Evolutionary conservation across 2,797 vertebrate genomes (phyloP).

Genomic region (Paramormyrops hopkinsi): DNA sequence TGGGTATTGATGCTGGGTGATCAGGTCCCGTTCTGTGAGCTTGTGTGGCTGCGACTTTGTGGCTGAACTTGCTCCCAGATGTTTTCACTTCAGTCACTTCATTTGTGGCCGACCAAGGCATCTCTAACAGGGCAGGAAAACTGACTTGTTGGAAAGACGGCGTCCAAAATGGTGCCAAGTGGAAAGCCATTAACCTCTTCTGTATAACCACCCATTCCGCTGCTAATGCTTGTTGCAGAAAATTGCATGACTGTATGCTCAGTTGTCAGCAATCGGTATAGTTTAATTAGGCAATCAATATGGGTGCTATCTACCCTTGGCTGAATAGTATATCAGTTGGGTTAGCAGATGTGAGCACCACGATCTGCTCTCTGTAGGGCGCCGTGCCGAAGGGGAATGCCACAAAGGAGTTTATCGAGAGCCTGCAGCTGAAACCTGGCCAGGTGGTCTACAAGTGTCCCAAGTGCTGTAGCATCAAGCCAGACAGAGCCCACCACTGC

Average conservation of each 20-base stretch:
- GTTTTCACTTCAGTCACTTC: background rate
- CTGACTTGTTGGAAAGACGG: background rate
- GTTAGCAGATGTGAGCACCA: background rate
- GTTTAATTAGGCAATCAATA: background rate
- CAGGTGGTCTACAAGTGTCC: slow-evolving; percentile 99
- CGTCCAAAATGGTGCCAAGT: background rate
- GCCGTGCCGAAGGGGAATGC: slow-evolving; percentile 97
- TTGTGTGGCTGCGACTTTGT: background rate
- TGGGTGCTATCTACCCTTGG: background rate
- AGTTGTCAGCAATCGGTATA: background rate
- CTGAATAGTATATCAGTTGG: background rate
- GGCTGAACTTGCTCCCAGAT: background rate
- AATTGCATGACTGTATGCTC: background rate
- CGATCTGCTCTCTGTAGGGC: slow-evolving; percentile 62
- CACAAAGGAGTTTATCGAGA: slow-evolving; percentile 97
- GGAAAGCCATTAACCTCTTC: background rate
- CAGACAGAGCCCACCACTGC: slow-evolving; percentile 92
- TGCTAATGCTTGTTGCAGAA: background rate
- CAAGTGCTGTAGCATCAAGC: slow-evolving; percentile 98
- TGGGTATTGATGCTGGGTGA: background rate
- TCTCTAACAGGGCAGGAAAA: background rate
- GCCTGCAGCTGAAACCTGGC: slow-evolving; percentile 92
- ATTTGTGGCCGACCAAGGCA: background rate
- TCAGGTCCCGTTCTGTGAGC: background rate
- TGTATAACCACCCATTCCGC: background rate